These are phyloP conservation scores for Himalopsyche japonica DNA, from an alignment of 2,888 invertebrate species.

Conservation along the genomic window DNA sequence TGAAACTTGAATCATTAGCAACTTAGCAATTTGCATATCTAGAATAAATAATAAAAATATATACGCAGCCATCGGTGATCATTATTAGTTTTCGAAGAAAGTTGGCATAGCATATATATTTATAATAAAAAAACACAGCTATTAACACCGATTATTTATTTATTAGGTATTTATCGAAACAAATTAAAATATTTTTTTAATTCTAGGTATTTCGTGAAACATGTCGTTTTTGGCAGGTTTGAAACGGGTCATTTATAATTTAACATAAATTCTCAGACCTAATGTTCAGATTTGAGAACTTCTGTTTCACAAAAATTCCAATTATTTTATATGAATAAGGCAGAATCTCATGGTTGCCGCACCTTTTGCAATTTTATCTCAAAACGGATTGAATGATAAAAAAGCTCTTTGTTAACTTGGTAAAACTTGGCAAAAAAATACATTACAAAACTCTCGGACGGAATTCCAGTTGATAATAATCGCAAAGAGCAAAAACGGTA, in stretches of 20 bases:
- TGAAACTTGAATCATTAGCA: neutral
- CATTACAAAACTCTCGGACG: too few relatives aligned
- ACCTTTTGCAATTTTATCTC: too few relatives aligned
- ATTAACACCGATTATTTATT: neutral
- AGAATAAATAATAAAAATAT: neutral
- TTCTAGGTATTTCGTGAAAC: neutral
- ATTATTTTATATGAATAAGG: too few relatives aligned
- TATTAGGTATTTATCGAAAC: neutral
- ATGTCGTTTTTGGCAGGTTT: neutral
- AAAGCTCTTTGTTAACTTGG: too few relatives aligned
- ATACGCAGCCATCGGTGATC: neutral
- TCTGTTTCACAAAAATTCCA: too few relatives aligned
- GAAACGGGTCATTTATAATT: neutral
- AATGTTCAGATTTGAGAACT: too few relatives aligned
- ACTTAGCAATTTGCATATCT: neutral
- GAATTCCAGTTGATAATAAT: too few relatives aligned
- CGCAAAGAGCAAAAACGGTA: too few relatives aligned
- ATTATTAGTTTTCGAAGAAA: neutral
- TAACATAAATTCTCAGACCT: too few relatives aligned
- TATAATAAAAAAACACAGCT: neutral
- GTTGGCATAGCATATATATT: neutral
- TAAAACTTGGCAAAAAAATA: too few relatives aligned
- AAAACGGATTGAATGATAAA: too few relatives aligned
- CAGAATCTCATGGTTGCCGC: too few relatives aligned
- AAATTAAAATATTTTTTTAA: neutral